Conservation (phyloP, 2,888 invertebrate genomes). For the Hypomecis punctinalis region DNA sequence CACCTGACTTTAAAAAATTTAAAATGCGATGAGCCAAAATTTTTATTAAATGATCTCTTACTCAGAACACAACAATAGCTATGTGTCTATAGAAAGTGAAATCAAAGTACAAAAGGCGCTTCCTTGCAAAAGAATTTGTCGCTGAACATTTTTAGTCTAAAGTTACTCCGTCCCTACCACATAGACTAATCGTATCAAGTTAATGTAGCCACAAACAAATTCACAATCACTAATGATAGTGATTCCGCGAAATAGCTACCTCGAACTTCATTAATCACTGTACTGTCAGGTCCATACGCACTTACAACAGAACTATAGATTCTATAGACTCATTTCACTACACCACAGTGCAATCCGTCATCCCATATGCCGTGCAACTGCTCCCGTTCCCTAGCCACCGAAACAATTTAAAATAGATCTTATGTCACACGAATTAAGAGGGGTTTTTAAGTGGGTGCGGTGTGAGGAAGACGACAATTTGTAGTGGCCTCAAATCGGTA, state of each 20-base stretch:
- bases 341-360: conserved; percentile 59
- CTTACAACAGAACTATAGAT: conserved; percentile 37
- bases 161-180: too few relatives aligned
- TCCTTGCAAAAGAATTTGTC: too few relatives aligned
- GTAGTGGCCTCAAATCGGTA: conserved; percentile 81
- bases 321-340: conserved; percentile 9
- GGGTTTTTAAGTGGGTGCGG: conserved; percentile 63
- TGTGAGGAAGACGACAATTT: conserved; percentile 81
- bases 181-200: not conserved
- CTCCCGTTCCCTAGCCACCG: conserved; percentile 62
- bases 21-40: too few relatives aligned
- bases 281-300: conserved; percentile 7
- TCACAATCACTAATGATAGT: conserved; percentile 12
- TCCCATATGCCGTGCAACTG: conserved; percentile 60
- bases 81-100: too few relatives aligned
- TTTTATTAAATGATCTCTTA: too few relatives aligned
- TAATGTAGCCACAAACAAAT: not conserved
- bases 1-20: too few relatives aligned
- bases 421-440: conserved; percentile 65
- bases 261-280: conserved; percentile 32
- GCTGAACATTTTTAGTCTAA: too few relatives aligned
- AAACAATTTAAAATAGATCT: conserved; percentile 62
- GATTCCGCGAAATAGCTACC: conserved; percentile 22
- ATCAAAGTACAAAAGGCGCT: too few relatives aligned
- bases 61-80: too few relatives aligned